Percentiles rank a stretch among this genome's conserved stretches.
Conservation (phyloP, 2,797 vertebrate species). For the Erpetoichthys calabaricus region DNA sequence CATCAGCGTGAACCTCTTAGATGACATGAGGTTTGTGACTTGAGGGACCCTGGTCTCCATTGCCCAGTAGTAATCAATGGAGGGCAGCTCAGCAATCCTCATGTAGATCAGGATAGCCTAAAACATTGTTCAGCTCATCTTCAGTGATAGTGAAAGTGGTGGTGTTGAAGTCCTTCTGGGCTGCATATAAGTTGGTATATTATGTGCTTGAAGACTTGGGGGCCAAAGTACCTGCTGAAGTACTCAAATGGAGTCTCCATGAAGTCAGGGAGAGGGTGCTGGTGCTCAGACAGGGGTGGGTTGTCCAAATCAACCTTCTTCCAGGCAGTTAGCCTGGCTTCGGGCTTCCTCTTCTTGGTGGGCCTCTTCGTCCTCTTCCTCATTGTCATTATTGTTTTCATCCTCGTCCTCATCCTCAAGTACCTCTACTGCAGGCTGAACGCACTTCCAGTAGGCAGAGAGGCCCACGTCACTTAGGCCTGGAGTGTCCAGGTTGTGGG, state of each 20-base stretch:
- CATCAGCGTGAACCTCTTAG: conserved; percentile 5
- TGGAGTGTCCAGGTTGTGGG: too few species aligned
- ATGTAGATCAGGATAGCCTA: conserved; percentile 4
- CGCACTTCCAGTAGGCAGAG: too few species aligned
- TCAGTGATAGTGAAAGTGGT: conserved; percentile 4
- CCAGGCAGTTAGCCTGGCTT: neutral
- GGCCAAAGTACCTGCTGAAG: conserved; percentile 1
- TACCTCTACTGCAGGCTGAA: too few species aligned
- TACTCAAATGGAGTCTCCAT: too few species aligned
- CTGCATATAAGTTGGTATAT: conserved; percentile 3
- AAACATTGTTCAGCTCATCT: neutral
- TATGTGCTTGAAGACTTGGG: conserved; percentile 2
- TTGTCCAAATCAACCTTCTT: too few species aligned
- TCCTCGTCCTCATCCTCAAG: too few species aligned
- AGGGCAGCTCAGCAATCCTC: conserved; percentile 5
- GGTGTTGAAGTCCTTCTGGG: conserved; percentile 4
- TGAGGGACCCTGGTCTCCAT: conserved; percentile 4
- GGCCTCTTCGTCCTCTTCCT: too few species aligned
- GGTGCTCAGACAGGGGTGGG: too few species aligned
- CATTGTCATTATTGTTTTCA: too few species aligned
- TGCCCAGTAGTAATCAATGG: conserved; percentile 5
- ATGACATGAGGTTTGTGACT: conserved; percentile 5
- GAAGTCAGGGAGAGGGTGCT: too few species aligned
- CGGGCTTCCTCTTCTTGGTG: too few species aligned
- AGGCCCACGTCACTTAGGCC: too few species aligned